These are phyloP conservation scores for Rhyacichthys aspro DNA, from an alignment of 2,797 vertebrate species.

Conservation along the genomic window DNA sequence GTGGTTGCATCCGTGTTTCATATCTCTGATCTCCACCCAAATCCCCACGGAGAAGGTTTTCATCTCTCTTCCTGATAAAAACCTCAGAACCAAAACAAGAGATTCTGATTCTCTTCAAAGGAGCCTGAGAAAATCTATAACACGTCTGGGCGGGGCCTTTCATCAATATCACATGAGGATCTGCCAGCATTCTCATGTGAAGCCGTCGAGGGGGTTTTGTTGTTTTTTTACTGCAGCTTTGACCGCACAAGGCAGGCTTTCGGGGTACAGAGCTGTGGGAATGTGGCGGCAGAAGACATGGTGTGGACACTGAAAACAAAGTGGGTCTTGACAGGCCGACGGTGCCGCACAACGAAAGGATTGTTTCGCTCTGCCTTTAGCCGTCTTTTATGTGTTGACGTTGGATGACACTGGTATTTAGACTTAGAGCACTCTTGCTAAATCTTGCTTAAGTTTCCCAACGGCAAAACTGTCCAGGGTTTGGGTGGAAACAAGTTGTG, in stretches of 20 bases:
- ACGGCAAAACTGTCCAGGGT: background rate
- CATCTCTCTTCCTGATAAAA: slow-evolving; percentile 73
- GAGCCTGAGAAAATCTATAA: slow-evolving; percentile 71
- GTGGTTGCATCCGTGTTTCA: slow-evolving; percentile 44
- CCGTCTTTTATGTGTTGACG: slow-evolving; percentile 38
- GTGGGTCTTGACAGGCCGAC: slow-evolving; percentile 52
- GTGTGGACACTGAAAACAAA: slow-evolving; percentile 55
- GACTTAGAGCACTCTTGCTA: background rate
- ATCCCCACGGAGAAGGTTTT: slow-evolving; percentile 64
- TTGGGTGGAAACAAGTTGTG: slow-evolving; percentile 11
- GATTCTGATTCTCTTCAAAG: slow-evolving; percentile 77
- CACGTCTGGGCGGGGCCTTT: slow-evolving; percentile 68
- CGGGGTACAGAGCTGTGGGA: slow-evolving; percentile 39
- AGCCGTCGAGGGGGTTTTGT: slow-evolving; percentile 49
- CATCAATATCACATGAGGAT: slow-evolving; percentile 78
- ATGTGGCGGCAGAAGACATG: slow-evolving; percentile 38
- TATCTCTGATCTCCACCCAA: slow-evolving; percentile 68
- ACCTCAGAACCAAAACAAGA: slow-evolving; percentile 70
- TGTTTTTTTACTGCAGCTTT: slow-evolving; percentile 48
- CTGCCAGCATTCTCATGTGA: slow-evolving; percentile 58
- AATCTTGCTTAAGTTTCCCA: slow-evolving; percentile 4
- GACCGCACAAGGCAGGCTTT: slow-evolving; percentile 31
- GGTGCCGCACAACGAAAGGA: slow-evolving; percentile 33
- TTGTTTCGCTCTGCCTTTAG: slow-evolving; percentile 32
- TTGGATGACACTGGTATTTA: slow-evolving; percentile 6